phyloP scores from a whole-genome alignment of 92 coral and sea anemone species.

The Phenganax stokvisi region DNA sequence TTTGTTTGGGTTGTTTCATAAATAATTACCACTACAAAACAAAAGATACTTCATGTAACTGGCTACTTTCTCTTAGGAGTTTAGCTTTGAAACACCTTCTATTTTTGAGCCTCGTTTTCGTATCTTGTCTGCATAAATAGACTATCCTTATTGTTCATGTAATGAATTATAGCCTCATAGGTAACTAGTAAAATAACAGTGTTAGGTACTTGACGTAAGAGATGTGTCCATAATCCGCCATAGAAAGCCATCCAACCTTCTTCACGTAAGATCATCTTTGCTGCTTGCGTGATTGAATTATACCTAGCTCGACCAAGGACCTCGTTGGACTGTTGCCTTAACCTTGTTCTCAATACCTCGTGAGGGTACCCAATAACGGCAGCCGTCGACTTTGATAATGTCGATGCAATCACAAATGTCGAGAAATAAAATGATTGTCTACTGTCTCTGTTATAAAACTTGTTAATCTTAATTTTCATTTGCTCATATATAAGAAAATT shows the following conservation, averaged over 20 bases:
- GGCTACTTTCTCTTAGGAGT: too few species aligned
- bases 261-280: constrained; percentile 31
- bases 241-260: constrained; percentile 52
- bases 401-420: constrained; percentile 18
- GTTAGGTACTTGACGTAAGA: constrained; percentile 49
- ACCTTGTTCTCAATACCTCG: constrained; percentile 46
- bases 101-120: too few species aligned
- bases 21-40: too few species aligned
- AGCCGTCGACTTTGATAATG: constrained; percentile 37
- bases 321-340: constrained; percentile 46
- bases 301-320: constrained; percentile 44
- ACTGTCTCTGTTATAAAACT: constrained; percentile 21
- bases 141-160: constrained; percentile 8
- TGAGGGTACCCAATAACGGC: constrained; percentile 45
- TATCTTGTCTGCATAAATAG: too few species aligned
- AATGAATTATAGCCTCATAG: constrained; percentile 43
- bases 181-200: constrained; percentile 47
- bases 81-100: too few species aligned
- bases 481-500: constrained; percentile 43
- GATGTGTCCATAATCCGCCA: constrained; percentile 45
- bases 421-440: constrained; percentile 17
- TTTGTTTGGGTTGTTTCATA: too few species aligned
- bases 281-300: constrained; percentile 36
- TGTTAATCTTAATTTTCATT: constrained; percentile 30
- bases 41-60: too few species aligned